Evolutionary conservation across 1,140 invertebrate species (phyloP).

Genomic region (Antheraea mylitta): DNA sequence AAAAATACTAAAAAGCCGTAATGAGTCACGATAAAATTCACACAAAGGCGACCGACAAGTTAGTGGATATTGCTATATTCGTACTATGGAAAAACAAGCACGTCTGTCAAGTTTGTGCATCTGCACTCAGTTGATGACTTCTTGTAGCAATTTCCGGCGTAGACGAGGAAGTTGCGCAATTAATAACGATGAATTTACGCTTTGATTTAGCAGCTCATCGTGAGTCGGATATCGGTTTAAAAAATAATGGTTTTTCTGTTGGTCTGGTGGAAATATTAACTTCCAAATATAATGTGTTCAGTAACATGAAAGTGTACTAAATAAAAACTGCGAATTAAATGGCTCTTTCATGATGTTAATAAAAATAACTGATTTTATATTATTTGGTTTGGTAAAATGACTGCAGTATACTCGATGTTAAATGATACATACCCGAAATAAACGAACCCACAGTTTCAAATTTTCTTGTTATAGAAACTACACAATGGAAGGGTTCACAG

Average conservation of each 20-base stretch:
- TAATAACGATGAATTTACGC: not conserved
- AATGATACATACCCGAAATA: no score
- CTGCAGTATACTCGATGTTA: no score
- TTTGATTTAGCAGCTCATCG: not conserved
- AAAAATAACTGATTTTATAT: no score
- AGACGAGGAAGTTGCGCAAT: slow-evolving; percentile 5
- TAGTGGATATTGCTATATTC: not conserved
- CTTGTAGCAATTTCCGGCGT: not conserved
- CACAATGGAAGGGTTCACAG: no score
- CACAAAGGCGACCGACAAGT: not conserved
- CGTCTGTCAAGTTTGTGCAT: not conserved
- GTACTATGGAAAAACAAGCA: not conserved
- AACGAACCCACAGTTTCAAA: no score
- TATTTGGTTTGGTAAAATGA: no score
- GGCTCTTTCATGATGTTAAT: no score
- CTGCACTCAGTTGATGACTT: not conserved
- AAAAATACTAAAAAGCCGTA: not conserved
- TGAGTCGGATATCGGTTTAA: not conserved
- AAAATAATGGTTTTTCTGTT: not conserved
- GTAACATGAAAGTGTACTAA: no score
- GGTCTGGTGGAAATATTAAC: no score
- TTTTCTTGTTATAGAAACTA: no score
- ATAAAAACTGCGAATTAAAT: no score
- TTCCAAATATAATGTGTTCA: no score
- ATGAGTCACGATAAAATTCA: not conserved